phyloP scores from a whole-genome alignment of 92 coral and sea anemone species.

The Zoanthus gigantus region DNA sequence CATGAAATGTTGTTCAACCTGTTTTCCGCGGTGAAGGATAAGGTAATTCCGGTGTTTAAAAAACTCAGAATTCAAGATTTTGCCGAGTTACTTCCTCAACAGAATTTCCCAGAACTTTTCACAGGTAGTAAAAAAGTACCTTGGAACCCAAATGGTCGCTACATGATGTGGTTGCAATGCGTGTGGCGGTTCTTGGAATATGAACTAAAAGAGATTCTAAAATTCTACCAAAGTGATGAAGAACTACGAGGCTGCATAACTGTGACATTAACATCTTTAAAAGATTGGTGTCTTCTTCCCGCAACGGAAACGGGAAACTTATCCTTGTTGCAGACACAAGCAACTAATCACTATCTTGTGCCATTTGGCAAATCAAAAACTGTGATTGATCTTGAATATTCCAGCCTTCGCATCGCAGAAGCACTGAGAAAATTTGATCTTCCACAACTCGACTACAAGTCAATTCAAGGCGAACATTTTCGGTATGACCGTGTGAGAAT shows the following conservation, averaged over 20 bases:
- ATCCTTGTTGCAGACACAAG: background rate
- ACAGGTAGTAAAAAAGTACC: slow-evolving; percentile 18
- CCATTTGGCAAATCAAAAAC: slow-evolving; percentile 64
- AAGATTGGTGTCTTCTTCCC: slow-evolving; percentile 74
- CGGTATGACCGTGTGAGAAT: background rate
- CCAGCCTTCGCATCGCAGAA: background rate
- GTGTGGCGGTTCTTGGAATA: slow-evolving; percentile 71
- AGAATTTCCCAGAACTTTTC: slow-evolving; percentile 1
- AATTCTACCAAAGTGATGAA: background rate
- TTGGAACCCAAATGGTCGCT: slow-evolving; percentile 57
- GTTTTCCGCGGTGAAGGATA: slow-evolving; percentile 1
- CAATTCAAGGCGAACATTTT: background rate
- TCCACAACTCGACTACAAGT: slow-evolving; percentile 58
- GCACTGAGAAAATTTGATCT: slow-evolving; percentile 41
- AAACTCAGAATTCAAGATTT: slow-evolving; percentile 62
- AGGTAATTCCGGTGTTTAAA: slow-evolving; percentile 49
- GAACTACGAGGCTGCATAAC: background rate
- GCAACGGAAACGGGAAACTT: slow-evolving; percentile 44
- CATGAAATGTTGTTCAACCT: slow-evolving; percentile 44
- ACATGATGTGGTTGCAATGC: slow-evolving; percentile 30
- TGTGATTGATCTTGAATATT: slow-evolving; percentile 34
- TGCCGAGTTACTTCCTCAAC: slow-evolving; percentile 54
- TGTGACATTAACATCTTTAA: slow-evolving; percentile 29
- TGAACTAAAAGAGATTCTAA: background rate
- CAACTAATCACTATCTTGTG: slow-evolving; percentile 52